phyloP scores from a whole-genome alignment of 1,140 invertebrate genomes.

The Scaptodrosophila lebanonensis region DNA sequence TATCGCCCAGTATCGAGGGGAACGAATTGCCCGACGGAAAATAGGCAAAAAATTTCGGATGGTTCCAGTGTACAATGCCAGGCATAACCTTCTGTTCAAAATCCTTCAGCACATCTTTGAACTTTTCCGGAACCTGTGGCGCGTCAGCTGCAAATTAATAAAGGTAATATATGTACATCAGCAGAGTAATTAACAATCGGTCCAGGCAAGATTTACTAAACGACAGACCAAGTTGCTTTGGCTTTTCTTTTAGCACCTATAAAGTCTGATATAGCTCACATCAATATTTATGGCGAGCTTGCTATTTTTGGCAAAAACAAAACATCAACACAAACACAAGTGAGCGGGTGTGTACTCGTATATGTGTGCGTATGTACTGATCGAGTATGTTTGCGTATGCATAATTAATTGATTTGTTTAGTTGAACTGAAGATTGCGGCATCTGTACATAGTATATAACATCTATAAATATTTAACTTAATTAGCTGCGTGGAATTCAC shows the following conservation, averaged over 20 bases:
- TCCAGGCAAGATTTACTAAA: no score
- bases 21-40: slow-evolving; percentile 97
- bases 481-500: slow-evolving; percentile 51
- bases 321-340: slow-evolving; percentile 41
- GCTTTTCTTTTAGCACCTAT: slow-evolving; percentile 64
- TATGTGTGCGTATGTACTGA: slow-evolving; percentile 24
- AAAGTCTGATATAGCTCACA: slow-evolving; percentile 33
- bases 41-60: slow-evolving; percentile 96
- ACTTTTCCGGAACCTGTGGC: slow-evolving; percentile 88
- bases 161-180: slow-evolving; percentile 5
- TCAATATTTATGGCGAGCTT: slow-evolving; percentile 58
- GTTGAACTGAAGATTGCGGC: slow-evolving; percentile 50
- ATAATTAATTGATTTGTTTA: slow-evolving; percentile 75
- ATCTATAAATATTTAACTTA: slow-evolving; percentile 67
- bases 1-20: slow-evolving; percentile 95
- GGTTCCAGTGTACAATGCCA: slow-evolving; percentile 97
- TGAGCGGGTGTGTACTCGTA: slow-evolving; percentile 27
- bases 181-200: no score
- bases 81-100: slow-evolving; percentile 95
- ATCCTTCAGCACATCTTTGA: slow-evolving; percentile 92
- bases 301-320: slow-evolving; percentile 64
- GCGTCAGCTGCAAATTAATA: slow-evolving; percentile 79
- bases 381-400: slow-evolving; percentile 29
- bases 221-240: no score
- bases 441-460: slow-evolving; percentile 31